Evolutionary conservation across 1,140 invertebrate species (phyloP).

Genomic region (Eulimnadia texana): DNA sequence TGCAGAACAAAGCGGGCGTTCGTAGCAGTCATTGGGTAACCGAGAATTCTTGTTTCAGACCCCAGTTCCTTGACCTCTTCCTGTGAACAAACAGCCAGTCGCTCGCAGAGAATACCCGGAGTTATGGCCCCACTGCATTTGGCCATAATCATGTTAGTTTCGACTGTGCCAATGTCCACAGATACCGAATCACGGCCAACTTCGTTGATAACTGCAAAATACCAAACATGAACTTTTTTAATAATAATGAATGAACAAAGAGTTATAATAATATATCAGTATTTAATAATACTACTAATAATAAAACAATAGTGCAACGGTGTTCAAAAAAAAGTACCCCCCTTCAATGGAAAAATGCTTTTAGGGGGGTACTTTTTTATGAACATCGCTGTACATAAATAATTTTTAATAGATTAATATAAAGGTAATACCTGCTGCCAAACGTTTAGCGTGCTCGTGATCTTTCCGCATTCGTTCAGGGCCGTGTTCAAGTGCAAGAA

Average conservation of each 20-base stretch:
- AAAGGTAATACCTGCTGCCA: slow-evolving; percentile 45
- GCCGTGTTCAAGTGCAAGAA: slow-evolving; percentile 62
- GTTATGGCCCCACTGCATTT: slow-evolving; percentile 23
- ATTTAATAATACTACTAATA: too few species aligned
- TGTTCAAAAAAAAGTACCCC: too few species aligned
- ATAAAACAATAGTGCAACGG: too few species aligned
- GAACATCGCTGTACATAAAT: too few species aligned
- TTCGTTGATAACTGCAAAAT: slow-evolving; percentile 41
- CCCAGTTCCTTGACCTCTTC: slow-evolving; percentile 33
- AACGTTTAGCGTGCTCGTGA: slow-evolving; percentile 48
- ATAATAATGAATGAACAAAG: too few species aligned
- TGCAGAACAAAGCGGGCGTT: slow-evolving; percentile 48
- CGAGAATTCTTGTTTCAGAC: slow-evolving; percentile 11
- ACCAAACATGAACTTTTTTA: too few species aligned
- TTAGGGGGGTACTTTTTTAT: too few species aligned
- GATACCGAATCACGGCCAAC: slow-evolving; percentile 30
- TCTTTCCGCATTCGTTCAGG: slow-evolving; percentile 52
- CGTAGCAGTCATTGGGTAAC: slow-evolving; percentile 34
- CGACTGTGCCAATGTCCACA: slow-evolving; percentile 46
- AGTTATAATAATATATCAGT: too few species aligned
- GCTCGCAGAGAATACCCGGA: slow-evolving; percentile 38
- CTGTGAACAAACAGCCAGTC: slow-evolving; percentile 36
- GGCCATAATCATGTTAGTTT: slow-evolving; percentile 64
- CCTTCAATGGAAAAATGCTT: too few species aligned
- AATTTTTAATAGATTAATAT: too few species aligned